phyloP scores from a whole-genome alignment of 2,797 vertebrate species.

The Columba guinea region DNA sequence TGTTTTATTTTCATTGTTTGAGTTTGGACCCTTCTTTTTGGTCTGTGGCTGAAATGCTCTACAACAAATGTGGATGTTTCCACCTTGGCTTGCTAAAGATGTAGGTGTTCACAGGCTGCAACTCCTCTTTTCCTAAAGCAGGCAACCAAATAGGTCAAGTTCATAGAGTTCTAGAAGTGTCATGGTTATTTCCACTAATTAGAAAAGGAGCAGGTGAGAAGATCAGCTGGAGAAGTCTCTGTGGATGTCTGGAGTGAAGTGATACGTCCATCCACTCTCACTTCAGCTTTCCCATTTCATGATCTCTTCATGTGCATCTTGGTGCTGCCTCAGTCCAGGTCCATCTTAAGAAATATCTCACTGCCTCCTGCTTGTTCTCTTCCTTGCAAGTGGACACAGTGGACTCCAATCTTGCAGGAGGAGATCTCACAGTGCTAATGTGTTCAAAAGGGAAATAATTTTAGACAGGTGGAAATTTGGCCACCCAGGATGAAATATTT shows the following conservation, averaged over 20 bases:
- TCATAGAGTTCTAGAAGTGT: not conserved
- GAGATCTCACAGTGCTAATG: not conserved
- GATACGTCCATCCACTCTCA: not conserved
- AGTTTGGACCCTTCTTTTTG: not conserved
- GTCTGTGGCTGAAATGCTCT: not conserved
- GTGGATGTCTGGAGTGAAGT: not conserved
- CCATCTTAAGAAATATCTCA: not conserved
- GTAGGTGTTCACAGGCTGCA: not conserved
- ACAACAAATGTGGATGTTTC: not conserved
- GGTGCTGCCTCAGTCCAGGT: not conserved
- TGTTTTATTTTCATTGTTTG: not conserved
- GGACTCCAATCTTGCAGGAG: not conserved
- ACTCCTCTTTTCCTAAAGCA: not conserved
- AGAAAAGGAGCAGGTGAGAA: not conserved
- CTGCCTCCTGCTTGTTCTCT: not conserved
- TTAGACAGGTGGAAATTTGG: not conserved
- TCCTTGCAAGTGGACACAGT: not conserved
- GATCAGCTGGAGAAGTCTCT: not conserved
- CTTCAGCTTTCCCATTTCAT: not conserved
- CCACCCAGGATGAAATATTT: not conserved
- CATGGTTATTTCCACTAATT: not conserved
- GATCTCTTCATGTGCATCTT: fast-evolving
- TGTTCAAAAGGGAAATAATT: not conserved
- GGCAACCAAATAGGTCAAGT: not conserved
- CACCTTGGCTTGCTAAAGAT: not conserved